Percentiles rank a stretch among this genome's conserved stretches.
phyloP scores from a whole-genome alignment of 2,888 invertebrate genomes.

The Spilarctia lutea region DNA sequence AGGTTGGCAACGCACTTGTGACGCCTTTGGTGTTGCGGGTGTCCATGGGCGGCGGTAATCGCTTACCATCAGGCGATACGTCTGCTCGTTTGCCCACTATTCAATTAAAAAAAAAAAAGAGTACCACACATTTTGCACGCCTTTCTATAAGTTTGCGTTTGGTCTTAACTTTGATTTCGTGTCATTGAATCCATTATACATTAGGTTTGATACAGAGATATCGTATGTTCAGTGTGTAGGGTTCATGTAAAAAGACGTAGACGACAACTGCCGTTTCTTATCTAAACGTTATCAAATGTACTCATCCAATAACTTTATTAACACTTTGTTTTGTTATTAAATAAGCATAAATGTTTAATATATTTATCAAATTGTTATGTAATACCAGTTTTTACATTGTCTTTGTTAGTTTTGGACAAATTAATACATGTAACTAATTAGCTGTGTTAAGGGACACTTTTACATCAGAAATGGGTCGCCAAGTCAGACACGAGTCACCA shows the following conservation, averaged over 20 bases:
- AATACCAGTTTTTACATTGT: not conserved
- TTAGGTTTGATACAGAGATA: not conserved
- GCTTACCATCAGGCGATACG: too few species aligned
- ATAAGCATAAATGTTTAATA: not conserved
- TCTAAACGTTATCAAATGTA: not conserved
- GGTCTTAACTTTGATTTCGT: too few species aligned
- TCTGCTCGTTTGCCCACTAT: too few species aligned
- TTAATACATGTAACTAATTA: not conserved
- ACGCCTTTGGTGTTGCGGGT: too few species aligned
- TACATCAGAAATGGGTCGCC: too few species aligned
- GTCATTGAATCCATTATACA: not conserved
- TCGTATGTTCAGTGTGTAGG: not conserved
- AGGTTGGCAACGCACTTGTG: too few species aligned
- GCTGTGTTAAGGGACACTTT: too few species aligned
- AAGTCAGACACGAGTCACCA: too few species aligned
- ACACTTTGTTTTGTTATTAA: conserved; percentile 1
- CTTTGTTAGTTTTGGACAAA: not conserved
- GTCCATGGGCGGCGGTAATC: too few species aligned
- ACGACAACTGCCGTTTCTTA: not conserved
- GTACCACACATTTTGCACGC: too few species aligned
- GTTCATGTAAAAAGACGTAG: not conserved
- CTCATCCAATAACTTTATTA: not conserved
- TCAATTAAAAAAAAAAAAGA: too few species aligned
- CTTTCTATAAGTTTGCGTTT: too few species aligned
- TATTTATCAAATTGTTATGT: not conserved